Percentiles rank a stretch among this genome's conserved stretches.
Evolutionary conservation across 2,113 vertebrate species (phyloP).

Genomic region (Lates calcarifer): DNA sequence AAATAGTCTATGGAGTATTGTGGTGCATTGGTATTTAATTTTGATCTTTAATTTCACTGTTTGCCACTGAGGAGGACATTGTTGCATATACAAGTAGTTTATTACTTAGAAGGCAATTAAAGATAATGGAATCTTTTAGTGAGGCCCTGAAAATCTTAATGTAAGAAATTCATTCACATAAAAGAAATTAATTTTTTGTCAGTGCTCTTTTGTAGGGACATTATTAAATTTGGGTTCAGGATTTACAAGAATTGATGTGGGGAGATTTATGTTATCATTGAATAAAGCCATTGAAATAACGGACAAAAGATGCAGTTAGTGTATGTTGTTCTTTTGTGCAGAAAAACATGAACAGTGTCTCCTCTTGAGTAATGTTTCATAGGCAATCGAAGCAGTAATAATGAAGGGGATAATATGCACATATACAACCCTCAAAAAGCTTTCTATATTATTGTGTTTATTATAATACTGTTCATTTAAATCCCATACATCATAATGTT

Average conservation of each 20-base stretch:
- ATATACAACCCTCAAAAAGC: not conserved
- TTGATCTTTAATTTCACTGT: not conserved
- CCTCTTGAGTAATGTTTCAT: not conserved
- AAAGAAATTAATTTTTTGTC: not conserved
- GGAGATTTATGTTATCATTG: not conserved
- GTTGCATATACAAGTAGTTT: not conserved
- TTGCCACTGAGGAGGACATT: not conserved
- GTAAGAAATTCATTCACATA: not conserved
- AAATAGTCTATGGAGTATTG: not conserved
- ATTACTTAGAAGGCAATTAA: conserved; percentile 5
- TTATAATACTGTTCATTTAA: not conserved
- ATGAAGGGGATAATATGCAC: not conserved
- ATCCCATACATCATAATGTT: not conserved
- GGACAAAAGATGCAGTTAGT: not conserved
- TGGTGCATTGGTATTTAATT: not conserved
- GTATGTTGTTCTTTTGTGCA: not conserved
- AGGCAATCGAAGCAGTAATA: not conserved
- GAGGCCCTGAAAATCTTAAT: not conserved
- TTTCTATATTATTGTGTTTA: not conserved
- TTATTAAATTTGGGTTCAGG: not conserved
- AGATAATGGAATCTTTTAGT: not conserved
- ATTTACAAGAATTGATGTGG: not conserved
- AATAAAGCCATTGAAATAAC: not conserved
- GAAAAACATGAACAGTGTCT: not conserved
- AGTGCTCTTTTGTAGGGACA: not conserved